A percentile compares a stretch with the other conserved stretches of the same genome.
Conservation (phyloP, 2,888 invertebrate genomes). For the Ornithoptera priamus region DNA sequence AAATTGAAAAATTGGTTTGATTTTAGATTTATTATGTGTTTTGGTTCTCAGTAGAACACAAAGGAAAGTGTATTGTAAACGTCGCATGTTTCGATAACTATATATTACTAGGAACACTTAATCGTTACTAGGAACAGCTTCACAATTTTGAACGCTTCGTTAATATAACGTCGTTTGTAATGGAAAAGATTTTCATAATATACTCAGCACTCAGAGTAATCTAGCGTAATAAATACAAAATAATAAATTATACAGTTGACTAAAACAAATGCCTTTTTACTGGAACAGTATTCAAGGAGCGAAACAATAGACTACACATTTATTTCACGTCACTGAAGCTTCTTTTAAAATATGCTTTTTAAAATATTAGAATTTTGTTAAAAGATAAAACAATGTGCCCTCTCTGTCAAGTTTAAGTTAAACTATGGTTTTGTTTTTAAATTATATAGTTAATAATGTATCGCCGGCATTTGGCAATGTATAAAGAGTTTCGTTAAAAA, state of each 20-base stretch:
- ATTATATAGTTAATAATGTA: background rate
- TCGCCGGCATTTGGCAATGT: too few relatives aligned
- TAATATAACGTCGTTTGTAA: background rate
- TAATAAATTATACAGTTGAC: constrained; percentile 15
- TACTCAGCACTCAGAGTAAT: background rate
- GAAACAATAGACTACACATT: constrained; percentile 26
- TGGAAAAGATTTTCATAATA: background rate
- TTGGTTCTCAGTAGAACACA: background rate
- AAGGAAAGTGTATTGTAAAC: background rate
- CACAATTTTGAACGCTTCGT: too few relatives aligned
- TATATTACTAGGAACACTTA: too few relatives aligned
- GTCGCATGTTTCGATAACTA: too few relatives aligned
- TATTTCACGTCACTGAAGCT: constrained; percentile 21
- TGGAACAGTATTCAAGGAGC: constrained; percentile 16
- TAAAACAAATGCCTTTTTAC: constrained; percentile 16
- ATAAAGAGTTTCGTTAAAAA: too few relatives aligned
- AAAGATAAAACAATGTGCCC: constrained; percentile 16
- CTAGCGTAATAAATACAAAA: constrained; percentile 16
- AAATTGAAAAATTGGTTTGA: background rate
- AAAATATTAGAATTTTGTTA: constrained; percentile 22
- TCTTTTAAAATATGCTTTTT: constrained; percentile 21
- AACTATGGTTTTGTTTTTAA: background rate
- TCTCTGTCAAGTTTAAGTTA: background rate
- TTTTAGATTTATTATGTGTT: background rate
- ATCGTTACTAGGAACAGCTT: too few relatives aligned